Base-by-base conservation (phyloP, 2,888 invertebrate species). In the Dryomyza anilis region DNA sequence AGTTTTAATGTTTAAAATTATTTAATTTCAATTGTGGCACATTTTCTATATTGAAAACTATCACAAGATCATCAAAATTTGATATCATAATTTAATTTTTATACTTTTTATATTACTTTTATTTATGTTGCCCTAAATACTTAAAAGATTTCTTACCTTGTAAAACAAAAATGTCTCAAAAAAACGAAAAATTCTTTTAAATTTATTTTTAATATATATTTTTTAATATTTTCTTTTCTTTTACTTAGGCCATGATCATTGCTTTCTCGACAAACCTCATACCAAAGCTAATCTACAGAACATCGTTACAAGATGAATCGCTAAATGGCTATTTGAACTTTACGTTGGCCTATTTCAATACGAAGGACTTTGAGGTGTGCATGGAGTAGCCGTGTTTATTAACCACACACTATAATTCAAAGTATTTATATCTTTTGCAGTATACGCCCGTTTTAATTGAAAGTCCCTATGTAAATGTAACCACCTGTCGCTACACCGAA, bases 221-320 rank as follows among this genome's bases (percentile, higher is more conserved):
- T 8, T 19, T 48, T 43, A 16, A 6, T 8, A 33, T 43, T 60
- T 66, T 16, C 30, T n/a, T 29, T 21, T 14, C 8, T 52, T n/a
- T 79, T 84, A 8, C 78, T n/a, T n/a, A 91, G 91, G 91, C 90
- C 64, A 87, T 91, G 77, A 90, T 92, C 69, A 92, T 95, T 75
- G 93, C 94, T 43, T 91, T 94, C 83, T 93, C 94, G 10, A 92
- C 93, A 0, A 91, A 92, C 81, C 89, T 93, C 76, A 91, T 94
- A 75, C 93, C 93, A 19, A 88, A 89, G 74, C 76, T 93, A 67
- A 89, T 93, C 25, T 94, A 93, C 78, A 76, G 68, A 70, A 72
- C 73, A 48, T 73, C 84, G 36, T 85, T 86, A 45, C 87, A 86
- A 74, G 80, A 85, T 55, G 81, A 84, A 16, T 84, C 86, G 0